Percentiles rank a stretch among this genome's conserved stretches.
Evolutionary conservation across 30 jellyfish, hydroid and myxozoan genomes (phyloP).

Genomic region (Catostylus mosaicus): DNA sequence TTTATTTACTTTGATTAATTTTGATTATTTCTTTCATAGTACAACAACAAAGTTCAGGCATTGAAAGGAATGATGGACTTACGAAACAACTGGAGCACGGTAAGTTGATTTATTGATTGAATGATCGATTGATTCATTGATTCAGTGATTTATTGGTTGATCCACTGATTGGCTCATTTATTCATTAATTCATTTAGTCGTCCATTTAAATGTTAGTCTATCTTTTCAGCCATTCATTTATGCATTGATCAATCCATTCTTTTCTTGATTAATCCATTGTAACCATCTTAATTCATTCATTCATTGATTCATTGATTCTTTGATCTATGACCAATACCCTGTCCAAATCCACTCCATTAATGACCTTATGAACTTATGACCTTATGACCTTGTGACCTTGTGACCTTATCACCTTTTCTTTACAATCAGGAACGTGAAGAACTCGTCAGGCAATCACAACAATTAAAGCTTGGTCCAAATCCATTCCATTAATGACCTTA

Average conservation of each 20-base stretch:
- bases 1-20: too few relatives aligned
- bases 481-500: too few relatives aligned
- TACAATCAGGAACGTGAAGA: constrained; percentile 50
- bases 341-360: too few relatives aligned
- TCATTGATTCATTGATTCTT: too few relatives aligned
- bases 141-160: not conserved
- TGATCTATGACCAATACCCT: too few relatives aligned
- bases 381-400: too few relatives aligned
- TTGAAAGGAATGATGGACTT: constrained; percentile 73
- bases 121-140: not conserved
- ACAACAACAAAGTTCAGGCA: constrained; percentile 59
- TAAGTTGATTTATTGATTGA: constrained; percentile 9
- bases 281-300: not conserved
- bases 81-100: constrained; percentile 61
- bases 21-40: constrained; percentile 22
- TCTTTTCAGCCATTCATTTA: too few relatives aligned
- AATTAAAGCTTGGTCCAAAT: not conserved
- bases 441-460: constrained; percentile 40
- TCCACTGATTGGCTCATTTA: not conserved
- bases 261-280: not conserved
- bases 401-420: too few relatives aligned
- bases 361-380: too few relatives aligned
- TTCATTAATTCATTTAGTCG: not conserved
- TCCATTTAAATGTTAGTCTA: too few relatives aligned
- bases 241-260: too few relatives aligned